Evolutionary conservation across 2,797 vertebrate species (phyloP).

Genomic region (Cuculus canorus): DNA sequence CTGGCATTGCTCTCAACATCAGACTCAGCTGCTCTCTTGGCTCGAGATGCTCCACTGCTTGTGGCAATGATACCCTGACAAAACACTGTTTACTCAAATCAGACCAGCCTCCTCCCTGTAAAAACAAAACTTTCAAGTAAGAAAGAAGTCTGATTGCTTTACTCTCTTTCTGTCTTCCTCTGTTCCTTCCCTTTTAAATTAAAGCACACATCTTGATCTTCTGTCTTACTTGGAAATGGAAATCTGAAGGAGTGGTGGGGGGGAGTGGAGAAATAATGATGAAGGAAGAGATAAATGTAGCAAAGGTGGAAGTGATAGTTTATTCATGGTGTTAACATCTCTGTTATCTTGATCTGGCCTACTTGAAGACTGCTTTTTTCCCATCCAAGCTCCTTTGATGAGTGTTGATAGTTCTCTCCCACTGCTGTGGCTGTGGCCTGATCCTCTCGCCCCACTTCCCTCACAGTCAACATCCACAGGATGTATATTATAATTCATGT

Average conservation of each 20-base stretch:
- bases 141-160: conserved; percentile 20
- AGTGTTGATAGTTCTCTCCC: conserved; percentile 66
- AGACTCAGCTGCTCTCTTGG: conserved; percentile 13
- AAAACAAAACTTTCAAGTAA: conserved; percentile 15
- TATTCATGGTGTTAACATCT: conserved; percentile 48
- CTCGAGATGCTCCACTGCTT: not conserved
- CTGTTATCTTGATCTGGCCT: conserved; percentile 66
- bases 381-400: conserved; percentile 46
- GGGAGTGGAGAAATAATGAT: conserved; percentile 60
- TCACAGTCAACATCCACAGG: conserved; percentile 50
- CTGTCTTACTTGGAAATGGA: conserved; percentile 51
- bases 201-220: conserved; percentile 11
- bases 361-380: conserved; percentile 49
- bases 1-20: not conserved
- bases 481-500: conserved; percentile 45
- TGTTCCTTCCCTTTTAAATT: conserved; percentile 39
- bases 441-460: conserved; percentile 61
- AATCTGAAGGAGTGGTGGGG: conserved; percentile 61
- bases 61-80: not conserved
- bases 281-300: conserved; percentile 56
- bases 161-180: conserved; percentile 8
- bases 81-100: not conserved
- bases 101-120: not conserved
- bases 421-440: conserved; percentile 39
- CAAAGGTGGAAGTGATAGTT: conserved; percentile 71